Evolutionary conservation across 1,140 invertebrate species (phyloP).

Genomic region (Drosophila yakuba): DNA sequence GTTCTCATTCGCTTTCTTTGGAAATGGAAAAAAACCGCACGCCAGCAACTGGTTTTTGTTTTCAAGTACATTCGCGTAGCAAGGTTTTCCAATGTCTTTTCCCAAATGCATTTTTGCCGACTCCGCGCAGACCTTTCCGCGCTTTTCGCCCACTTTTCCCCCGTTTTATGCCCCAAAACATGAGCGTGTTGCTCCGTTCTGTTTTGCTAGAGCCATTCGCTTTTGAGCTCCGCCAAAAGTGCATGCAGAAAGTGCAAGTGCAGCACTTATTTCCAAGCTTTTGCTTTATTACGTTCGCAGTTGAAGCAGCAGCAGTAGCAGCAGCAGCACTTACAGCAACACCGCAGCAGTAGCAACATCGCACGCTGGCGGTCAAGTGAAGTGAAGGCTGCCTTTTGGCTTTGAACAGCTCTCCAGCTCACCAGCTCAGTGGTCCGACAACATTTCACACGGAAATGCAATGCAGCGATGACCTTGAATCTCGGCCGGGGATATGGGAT

Average conservation of each 20-base stretch:
- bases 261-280: constrained; percentile 31
- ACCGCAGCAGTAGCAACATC: constrained; percentile 15
- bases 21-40: constrained; percentile 55
- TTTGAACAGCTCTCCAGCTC: constrained; percentile 24
- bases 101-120: constrained; percentile 51
- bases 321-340: constrained; percentile 4
- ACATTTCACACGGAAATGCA: constrained; percentile 78
- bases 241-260: constrained; percentile 43
- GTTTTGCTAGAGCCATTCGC: constrained; percentile 73
- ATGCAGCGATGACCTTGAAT: constrained; percentile 68
- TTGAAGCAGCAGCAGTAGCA: constrained; percentile 9
- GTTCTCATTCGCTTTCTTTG: constrained; percentile 45
- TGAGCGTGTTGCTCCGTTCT: constrained; percentile 39
- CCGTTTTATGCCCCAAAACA: constrained; percentile 14
- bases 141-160: constrained; percentile 29
- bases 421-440: constrained; percentile 48
- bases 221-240: constrained; percentile 55
- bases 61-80: constrained; percentile 60
- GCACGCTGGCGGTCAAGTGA: constrained; percentile 34
- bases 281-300: constrained; percentile 10
- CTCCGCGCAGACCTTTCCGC: constrained; percentile 59
- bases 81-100: constrained; percentile 70
- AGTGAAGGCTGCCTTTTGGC: constrained; percentile 61
- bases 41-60: constrained; percentile 37
- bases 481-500: constrained; percentile 27